Evolutionary conservation across 2,113 vertebrate genomes (phyloP).

Genomic region (Poeciliopsis turrubarensis): DNA sequence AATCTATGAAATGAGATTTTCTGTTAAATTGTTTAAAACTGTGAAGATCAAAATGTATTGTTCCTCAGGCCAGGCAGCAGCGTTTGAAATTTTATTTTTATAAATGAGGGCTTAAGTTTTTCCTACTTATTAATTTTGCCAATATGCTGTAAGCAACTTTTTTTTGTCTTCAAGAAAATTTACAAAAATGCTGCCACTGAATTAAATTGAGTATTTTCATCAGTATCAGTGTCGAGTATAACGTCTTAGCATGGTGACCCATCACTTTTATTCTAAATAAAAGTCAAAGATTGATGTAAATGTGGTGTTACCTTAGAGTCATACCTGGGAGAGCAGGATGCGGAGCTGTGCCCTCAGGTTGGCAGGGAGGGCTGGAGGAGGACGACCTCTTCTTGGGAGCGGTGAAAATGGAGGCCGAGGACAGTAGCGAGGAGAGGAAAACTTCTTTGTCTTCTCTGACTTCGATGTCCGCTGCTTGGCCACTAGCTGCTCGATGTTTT

Average conservation of each 20-base stretch:
- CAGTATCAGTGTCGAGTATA: too few relatives aligned
- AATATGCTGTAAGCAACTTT: too few relatives aligned
- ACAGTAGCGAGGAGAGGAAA: neutral
- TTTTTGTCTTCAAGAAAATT: too few relatives aligned
- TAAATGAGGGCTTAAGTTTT: too few relatives aligned
- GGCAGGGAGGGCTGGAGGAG: slow-evolving; percentile 78
- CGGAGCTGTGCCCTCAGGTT: slow-evolving; percentile 84
- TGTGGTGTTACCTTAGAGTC: neutral
- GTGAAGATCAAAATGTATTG: too few relatives aligned
- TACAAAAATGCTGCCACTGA: too few relatives aligned
- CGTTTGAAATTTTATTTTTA: too few relatives aligned
- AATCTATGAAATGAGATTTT: neutral
- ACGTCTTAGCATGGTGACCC: too few relatives aligned
- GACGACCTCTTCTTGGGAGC: slow-evolving; percentile 69
- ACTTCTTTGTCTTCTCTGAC: neutral
- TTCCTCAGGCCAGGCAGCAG: too few relatives aligned
- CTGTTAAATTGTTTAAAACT: too few relatives aligned
- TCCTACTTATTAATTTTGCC: too few relatives aligned
- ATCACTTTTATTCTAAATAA: neutral
- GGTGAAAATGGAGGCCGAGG: neutral
- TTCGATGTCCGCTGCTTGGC: slow-evolving; percentile 80
- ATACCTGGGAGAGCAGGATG: slow-evolving; percentile 79
- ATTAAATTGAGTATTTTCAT: too few relatives aligned
- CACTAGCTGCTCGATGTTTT: slow-evolving; percentile 83
- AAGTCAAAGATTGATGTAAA: neutral